Conservation (phyloP, 1,140 invertebrate species). For the Calosoma granatense region DNA sequence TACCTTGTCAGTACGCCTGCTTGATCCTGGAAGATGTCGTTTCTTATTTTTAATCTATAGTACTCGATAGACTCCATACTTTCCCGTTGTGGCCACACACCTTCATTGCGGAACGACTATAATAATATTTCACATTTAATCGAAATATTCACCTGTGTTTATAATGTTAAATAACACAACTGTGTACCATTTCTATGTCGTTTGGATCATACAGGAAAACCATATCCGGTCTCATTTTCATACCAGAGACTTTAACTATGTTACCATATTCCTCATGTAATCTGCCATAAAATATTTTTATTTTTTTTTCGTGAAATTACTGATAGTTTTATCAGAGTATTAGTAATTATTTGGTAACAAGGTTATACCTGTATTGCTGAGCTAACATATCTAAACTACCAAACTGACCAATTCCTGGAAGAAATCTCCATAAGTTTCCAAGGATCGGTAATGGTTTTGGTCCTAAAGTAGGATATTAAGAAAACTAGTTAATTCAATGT, state of each 20-base stretch:
- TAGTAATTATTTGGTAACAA: no score
- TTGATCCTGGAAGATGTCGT: slow-evolving; percentile 14
- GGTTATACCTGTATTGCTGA: slow-evolving; percentile 2
- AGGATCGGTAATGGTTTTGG: background rate
- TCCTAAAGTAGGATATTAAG: no score
- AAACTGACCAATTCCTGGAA: background rate
- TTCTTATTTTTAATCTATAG: slow-evolving; percentile 12
- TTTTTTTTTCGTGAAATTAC: no score
- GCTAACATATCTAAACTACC: background rate
- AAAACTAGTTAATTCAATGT: no score
- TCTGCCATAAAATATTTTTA: no score
- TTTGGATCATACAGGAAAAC: background rate
- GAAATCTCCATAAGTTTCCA: background rate
- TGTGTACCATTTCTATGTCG: background rate
- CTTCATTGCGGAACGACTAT: slow-evolving; percentile 28
- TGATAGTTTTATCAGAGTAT: no score
- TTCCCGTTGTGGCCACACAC: slow-evolving; percentile 15
- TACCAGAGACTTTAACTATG: background rate
- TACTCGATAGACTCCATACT: slow-evolving; percentile 11
- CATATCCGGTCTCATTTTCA: background rate
- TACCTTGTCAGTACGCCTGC: slow-evolving; percentile 9
- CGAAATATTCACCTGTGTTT: no score
- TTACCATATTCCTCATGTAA: background rate
- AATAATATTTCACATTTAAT: background rate
- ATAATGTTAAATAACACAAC: no score